Evolutionary conservation across 53 echinoderm and acorn worm species (phyloP), one percentile per base, ranked within the genome.

Genomic region (Holothuria leucospilota): DNA sequence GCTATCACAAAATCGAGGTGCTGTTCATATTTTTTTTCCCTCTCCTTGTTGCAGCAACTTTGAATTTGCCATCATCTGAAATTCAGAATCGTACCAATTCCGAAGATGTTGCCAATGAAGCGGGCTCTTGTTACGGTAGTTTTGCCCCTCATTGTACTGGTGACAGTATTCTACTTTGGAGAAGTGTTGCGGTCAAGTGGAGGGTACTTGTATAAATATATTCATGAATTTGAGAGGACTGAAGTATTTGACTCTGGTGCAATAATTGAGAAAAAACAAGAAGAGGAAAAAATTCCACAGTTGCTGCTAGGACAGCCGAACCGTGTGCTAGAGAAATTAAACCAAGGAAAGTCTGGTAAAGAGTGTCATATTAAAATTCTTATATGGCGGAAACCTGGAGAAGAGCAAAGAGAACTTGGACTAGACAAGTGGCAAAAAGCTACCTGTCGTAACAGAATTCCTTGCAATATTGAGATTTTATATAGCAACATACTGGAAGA

Each of bases 401-500:
- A 40, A 20, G 84, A 83, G 23, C 84, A 83, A 28, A 42, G 34
- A n/a, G 67, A 64, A 5, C 49, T 83, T 16, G 66, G 66, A 4
- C 42, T 83, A 11, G 68, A 83, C 40, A 62, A 49, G 20, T 83
- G 84, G 84, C 65, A 65, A 64, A 83, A 83, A 29, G 84, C 68
- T 64, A 23, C 29, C 24, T 83, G 84, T 29, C 34, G 51, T 6
- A 65, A 83, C 8, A 83, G 67, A 26, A 21, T 87, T 23, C 82
- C 87, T 14, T 91, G 91, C 62, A 77, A 81, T 53, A 59, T 91
- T 63, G 91, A 91, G 83, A 40, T 87, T 2, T 49, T 63, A n/a
- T 91, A 91, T 56, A 91, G 91, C 75, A 86, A 77, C 65, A 82
- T 77, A 29, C 26, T 91, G 66, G 68, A 87, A 24, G 87, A 87